Percentiles rank a stretch among this genome's conserved stretches.
These are phyloP conservation scores for Molossus alvarezi DNA, from an alignment of 2,797 vertebrate genomes.

Conservation along the genomic window DNA sequence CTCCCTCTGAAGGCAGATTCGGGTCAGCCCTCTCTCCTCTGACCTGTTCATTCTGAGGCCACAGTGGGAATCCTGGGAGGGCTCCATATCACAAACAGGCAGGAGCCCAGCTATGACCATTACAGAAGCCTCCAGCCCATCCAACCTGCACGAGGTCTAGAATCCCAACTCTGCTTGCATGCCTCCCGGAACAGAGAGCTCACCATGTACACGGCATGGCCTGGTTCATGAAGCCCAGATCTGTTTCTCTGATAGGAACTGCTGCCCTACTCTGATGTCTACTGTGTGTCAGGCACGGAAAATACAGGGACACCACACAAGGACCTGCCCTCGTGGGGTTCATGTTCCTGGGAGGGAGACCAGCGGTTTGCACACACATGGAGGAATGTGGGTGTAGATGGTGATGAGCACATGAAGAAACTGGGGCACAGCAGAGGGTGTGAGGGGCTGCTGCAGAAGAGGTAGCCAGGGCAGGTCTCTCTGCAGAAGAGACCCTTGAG, in stretches of 20 bases:
- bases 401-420: not conserved
- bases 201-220: not conserved
- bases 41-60: not conserved
- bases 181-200: not conserved
- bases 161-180: not conserved
- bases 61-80: not conserved
- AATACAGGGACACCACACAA: not conserved
- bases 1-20: not conserved
- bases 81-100: rapidly evolving
- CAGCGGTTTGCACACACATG: rapidly evolving
- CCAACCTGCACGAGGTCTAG: not conserved
- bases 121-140: not conserved
- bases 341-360: not conserved
- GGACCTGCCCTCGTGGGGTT: not conserved
- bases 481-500: not conserved
- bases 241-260: not conserved
- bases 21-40: not conserved
- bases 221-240: not conserved
- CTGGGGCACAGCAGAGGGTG: not conserved
- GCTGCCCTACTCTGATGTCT: not conserved
- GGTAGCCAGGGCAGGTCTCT: not conserved
- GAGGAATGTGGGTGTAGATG: not conserved
- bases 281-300: not conserved
- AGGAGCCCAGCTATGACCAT: not conserved
- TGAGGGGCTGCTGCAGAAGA: not conserved